phyloP scores from a whole-genome alignment of 2,797 vertebrate species.

The Dallia pectoralis region DNA sequence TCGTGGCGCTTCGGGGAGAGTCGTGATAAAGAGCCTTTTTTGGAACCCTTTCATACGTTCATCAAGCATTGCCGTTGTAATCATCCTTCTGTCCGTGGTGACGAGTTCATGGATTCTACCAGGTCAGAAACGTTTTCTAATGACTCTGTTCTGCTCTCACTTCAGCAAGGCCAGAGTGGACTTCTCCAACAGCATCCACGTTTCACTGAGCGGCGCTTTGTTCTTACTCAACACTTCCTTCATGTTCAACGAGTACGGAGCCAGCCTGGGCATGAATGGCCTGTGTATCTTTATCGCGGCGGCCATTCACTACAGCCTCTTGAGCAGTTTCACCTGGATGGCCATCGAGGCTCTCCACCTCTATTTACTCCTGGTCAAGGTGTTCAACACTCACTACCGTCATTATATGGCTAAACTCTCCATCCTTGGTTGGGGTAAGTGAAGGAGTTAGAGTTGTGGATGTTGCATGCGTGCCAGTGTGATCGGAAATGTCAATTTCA shows the following conservation, averaged over 20 bases:
- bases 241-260: constrained; percentile 63
- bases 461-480: not conserved
- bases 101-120: not conserved
- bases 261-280: accelerated
- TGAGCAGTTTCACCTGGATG: constrained; percentile 84
- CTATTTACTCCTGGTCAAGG: constrained; percentile 78
- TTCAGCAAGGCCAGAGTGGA: constrained; percentile 60
- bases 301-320: constrained; percentile 77
- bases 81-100: not conserved
- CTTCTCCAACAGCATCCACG: constrained; percentile 64
- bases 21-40: too few relatives aligned
- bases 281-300: constrained; percentile 69
- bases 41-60: too few relatives aligned
- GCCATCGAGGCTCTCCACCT: constrained; percentile 81
- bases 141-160: not conserved
- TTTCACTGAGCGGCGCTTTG: constrained; percentile 69
- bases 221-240: constrained; percentile 77
- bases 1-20: too few relatives aligned
- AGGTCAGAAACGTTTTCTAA: not conserved
- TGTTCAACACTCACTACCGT: constrained; percentile 78
- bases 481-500: not conserved
- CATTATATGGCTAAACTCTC: constrained; percentile 80
- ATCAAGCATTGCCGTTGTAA: not conserved
- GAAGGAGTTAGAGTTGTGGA: not conserved
- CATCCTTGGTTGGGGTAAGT: constrained; percentile 82